These are phyloP conservation scores for Anisognathus igniventris DNA, from an alignment of 2,797 vertebrate genomes.

Conservation along the genomic window DNA sequence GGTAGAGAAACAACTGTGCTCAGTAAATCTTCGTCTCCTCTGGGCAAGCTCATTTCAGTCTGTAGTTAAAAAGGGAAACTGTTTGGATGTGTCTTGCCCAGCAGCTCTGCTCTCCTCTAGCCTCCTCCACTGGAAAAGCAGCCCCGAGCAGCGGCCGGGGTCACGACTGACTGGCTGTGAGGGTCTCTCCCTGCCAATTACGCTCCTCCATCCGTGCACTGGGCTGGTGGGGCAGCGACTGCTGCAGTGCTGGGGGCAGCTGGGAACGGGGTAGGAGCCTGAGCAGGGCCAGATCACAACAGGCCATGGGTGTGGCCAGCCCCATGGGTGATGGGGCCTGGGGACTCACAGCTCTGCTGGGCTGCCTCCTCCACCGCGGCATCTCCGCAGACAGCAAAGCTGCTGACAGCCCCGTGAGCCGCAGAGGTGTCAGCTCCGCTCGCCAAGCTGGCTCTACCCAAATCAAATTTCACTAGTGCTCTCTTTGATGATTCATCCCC, in stretches of 20 bases:
- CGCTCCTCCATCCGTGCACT: fast-evolving
- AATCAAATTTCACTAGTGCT: slow-evolving; percentile 30
- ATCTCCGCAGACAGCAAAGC: neutral
- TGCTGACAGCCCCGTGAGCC: neutral
- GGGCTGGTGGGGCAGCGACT: neutral
- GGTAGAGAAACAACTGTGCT: slow-evolving; percentile 42
- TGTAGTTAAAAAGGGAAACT: slow-evolving; percentile 55
- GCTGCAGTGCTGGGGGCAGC: neutral
- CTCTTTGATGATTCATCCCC: slow-evolving; percentile 56
- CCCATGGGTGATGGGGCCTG: fast-evolving
- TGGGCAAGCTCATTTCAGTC: slow-evolving; percentile 44
- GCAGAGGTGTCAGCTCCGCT: neutral
- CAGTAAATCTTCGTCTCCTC: slow-evolving; percentile 54
- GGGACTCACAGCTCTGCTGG: neutral
- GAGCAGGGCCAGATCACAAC: neutral
- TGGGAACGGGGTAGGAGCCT: neutral
- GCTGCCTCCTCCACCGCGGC: neutral
- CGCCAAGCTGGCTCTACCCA: slow-evolving; percentile 33
- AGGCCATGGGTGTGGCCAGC: fast-evolving
- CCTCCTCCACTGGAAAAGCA: neutral
- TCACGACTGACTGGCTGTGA: fast-evolving
- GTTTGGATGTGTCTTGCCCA: neutral
- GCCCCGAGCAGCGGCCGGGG: fast-evolving
- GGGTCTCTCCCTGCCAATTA: neutral
- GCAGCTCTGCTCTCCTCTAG: neutral